These are phyloP conservation scores for Myotis planiceps DNA, from an alignment of 2,797 vertebrate species.

Conservation along the genomic window DNA sequence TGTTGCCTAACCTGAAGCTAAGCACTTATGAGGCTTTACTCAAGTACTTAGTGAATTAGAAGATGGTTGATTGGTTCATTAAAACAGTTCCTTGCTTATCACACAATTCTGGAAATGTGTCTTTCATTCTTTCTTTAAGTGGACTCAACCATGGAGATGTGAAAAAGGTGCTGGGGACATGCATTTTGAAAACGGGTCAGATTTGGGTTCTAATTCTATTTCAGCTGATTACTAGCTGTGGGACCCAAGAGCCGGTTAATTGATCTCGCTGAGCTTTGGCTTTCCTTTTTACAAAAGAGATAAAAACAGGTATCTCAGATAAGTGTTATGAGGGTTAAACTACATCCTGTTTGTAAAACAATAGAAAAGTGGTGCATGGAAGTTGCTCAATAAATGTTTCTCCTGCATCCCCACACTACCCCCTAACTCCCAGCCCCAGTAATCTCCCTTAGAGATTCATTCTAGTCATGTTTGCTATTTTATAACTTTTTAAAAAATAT, in stretches of 20 bases:
- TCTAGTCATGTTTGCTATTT: background rate
- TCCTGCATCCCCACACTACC: background rate
- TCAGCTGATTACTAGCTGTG: conserved; percentile 4
- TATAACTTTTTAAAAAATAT: background rate
- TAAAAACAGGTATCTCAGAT: conserved; percentile 25
- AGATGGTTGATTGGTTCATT: background rate
- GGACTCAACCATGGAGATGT: background rate
- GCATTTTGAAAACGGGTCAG: background rate
- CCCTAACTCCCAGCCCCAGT: background rate
- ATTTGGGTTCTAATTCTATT: conserved; percentile 32
- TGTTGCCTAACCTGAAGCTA: background rate
- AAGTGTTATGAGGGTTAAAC: conserved; percentile 42
- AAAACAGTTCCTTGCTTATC: background rate
- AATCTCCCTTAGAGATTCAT: background rate
- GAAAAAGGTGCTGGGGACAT: background rate
- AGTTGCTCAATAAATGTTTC: conserved; percentile 61
- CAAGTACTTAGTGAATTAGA: background rate
- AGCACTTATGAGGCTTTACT: background rate
- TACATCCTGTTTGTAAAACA: conserved; percentile 51
- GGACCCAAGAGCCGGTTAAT: background rate
- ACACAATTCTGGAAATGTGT: background rate
- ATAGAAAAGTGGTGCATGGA: conserved; percentile 37
- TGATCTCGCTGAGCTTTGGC: background rate
- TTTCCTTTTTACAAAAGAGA: conserved; percentile 58
- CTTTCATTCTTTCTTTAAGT: conserved; percentile 12